Evolutionary conservation across 2,113 vertebrate species (phyloP), one percentile per base, ranked within the genome.

Genomic region (Sclerurus mexicanus): DNA sequence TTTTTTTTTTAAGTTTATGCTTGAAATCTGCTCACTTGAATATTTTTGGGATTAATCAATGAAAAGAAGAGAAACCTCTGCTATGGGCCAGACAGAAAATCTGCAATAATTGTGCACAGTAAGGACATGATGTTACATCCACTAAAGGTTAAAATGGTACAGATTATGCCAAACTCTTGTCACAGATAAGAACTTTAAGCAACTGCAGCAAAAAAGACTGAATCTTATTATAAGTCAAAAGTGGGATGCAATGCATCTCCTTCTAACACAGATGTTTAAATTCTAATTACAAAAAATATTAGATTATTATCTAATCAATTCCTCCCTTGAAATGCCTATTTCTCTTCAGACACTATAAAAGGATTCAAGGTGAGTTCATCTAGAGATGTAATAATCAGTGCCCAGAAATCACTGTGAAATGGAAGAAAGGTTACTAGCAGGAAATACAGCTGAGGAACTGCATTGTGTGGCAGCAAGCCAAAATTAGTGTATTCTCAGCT

Each of bases 381-480:
- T 56, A 76, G n/a, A 64, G 39, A 66, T 59, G 62, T 79, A 85
- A 94, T 88, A 74, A 89, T 50, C 80, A 78, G 62, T 37, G 58
- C 68, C 69, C 58, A 83, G 58, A 76, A 93, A 85, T 76, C 39
- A 25, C 67, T 59, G 78, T 76, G 75, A 87, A 94, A 94, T 90
- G 52, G 82, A 93, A 95, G 84, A 88, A 88, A 95, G 85, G 79
- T 87, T 91, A 94, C 63, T 28, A 47, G 87, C 72, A 88, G 82
- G 87, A 91, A 93, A 86, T 60, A 74, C 42, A 92, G 76, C 77
- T 72, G 47, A 83, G 68, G 75, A 88, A 84, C 67, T 76, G 82
- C 85, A 90, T 0, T 66, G 78, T 40, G 30, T 9, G 76, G 72
- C 88, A 93, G 60, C n/a, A 80, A 35, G 90, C 92, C 92, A 94